phyloP scores from a whole-genome alignment of 2,113 vertebrate genomes.

The Takifugu flavidus region DNA sequence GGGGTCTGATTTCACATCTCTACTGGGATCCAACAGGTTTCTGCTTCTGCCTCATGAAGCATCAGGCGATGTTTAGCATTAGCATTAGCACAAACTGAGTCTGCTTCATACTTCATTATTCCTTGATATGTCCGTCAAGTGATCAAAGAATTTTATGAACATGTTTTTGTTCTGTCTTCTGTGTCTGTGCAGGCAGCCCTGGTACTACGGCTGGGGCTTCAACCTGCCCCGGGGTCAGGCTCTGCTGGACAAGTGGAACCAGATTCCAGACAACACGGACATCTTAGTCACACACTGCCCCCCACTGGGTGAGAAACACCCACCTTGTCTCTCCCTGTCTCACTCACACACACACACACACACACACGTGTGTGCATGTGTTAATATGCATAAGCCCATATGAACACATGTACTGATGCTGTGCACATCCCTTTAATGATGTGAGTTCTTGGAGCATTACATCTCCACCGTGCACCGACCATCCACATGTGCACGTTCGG shows the following conservation, averaged over 20 bases:
- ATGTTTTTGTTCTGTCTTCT: background rate
- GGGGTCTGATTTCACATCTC: background rate
- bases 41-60: no score
- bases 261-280: conserved; percentile 91
- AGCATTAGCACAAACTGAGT: no score
- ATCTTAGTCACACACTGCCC: conserved; percentile 95
- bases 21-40: background rate
- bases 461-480: no score
- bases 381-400: background rate
- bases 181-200: conserved; percentile 85
- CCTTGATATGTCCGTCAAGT: no score
- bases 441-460: no score
- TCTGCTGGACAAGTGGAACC: conserved; percentile 97
- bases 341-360: conserved; percentile 20
- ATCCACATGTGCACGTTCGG: no score
- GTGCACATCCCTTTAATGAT: background rate
- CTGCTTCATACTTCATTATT: no score
- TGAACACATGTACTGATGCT: conserved; percentile 1
- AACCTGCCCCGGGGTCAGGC: conserved; percentile 94
- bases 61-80: background rate
- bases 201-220: conserved; percentile 98
- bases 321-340: conserved; percentile 10
- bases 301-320: conserved; percentile 84
- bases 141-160: no score
- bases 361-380: background rate